These are phyloP conservation scores for Eupithecia abbreviata DNA, from an alignment of 2,888 invertebrate species.

Conservation along the genomic window DNA sequence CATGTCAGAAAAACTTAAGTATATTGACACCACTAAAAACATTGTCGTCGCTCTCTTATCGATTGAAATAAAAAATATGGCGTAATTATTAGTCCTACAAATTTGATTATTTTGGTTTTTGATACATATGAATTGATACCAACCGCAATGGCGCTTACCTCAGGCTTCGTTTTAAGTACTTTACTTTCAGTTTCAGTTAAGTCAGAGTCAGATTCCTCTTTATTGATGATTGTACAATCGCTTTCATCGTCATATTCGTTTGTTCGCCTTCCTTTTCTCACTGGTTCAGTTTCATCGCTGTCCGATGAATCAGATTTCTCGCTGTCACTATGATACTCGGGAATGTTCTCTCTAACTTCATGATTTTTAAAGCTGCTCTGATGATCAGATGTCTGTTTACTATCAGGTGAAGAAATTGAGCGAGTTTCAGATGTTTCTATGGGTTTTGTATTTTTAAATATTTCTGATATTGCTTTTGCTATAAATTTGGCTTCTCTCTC, in stretches of 20 bases:
- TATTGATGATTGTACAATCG: slow-evolving; percentile 31
- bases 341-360: slow-evolving; percentile 12
- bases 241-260: slow-evolving; percentile 31
- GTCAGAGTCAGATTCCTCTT: slow-evolving; percentile 43
- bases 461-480: slow-evolving; percentile 50
- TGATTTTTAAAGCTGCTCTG: slow-evolving; percentile 38
- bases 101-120: neutral
- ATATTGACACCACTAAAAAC: neutral
- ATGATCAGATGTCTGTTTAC: slow-evolving; percentile 40
- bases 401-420: slow-evolving; percentile 39
- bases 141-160: neutral
- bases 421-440: slow-evolving; percentile 45
- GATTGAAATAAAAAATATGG: neutral
- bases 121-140: neutral
- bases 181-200: slow-evolving; percentile 44
- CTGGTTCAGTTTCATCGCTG: slow-evolving; percentile 28
- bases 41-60: neutral
- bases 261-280: slow-evolving; percentile 18
- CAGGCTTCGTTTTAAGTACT: neutral
- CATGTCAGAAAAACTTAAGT: neutral
- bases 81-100: neutral
- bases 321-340: slow-evolving; percentile 4
- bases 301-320: slow-evolving; percentile 17
- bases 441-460: slow-evolving; percentile 50
- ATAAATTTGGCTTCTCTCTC: slow-evolving; percentile 39